A percentile compares a stretch with the other conserved stretches of the same genome.
Conservation (phyloP, 2,797 vertebrate species). For the Muraenolepis orangiensis region DNA sequence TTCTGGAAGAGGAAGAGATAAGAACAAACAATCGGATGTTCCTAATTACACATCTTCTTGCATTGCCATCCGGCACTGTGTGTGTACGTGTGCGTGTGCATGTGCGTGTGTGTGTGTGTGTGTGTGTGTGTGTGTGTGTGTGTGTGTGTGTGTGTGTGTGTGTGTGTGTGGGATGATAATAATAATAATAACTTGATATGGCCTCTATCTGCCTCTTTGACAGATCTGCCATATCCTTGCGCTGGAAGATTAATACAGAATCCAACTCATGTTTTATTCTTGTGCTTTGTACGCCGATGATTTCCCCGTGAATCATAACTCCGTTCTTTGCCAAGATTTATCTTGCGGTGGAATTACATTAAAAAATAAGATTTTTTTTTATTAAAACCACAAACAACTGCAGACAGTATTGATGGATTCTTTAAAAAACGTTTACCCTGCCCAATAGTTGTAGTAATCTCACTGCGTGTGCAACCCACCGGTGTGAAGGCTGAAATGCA, state of each 20-base stretch:
- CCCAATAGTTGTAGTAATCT: no score
- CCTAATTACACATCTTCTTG: not conserved
- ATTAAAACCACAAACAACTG: no score
- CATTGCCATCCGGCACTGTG: not conserved
- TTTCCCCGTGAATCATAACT: not conserved
- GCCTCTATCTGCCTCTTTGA: not conserved
- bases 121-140: constrained; percentile 24
- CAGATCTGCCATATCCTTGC: not conserved
- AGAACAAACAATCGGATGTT: not conserved
- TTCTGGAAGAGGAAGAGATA: not conserved
- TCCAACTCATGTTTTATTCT: not conserved
- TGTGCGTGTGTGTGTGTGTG: not conserved
- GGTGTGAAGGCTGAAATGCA: no score
- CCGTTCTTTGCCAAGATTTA: not conserved
- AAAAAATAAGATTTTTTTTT: not conserved
- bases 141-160: constrained; percentile 28
- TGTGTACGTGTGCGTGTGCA: not conserved
- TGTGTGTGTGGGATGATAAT: constrained; percentile 8
- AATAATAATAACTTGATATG: not conserved
- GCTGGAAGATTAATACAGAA: not conserved
- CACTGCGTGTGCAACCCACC: no score
- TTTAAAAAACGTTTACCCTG: no score
- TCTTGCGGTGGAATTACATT: not conserved
- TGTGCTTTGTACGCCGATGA: not conserved
- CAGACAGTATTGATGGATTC: no score